phyloP scores from a whole-genome alignment of 2,113 vertebrate genomes.

The Lasiurus cinereus region DNA sequence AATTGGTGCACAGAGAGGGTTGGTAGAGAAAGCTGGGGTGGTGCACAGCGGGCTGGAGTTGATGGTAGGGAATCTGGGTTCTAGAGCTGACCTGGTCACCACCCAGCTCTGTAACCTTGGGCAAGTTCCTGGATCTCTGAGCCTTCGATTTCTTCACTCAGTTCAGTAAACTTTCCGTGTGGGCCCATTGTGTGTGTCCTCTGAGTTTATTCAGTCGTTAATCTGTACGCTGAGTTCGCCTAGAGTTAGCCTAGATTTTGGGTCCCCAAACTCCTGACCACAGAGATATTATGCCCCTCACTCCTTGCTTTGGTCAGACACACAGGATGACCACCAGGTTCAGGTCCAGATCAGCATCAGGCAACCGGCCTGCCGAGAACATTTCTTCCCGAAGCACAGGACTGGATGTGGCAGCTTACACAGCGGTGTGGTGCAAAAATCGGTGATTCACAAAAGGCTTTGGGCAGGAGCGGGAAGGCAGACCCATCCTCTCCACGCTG shows the following conservation, averaged over 20 bases:
- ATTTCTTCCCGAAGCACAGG: background rate
- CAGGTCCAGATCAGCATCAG: background rate
- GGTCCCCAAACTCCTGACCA: background rate
- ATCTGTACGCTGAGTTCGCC: background rate
- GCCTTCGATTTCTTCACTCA: background rate
- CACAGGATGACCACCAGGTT: background rate
- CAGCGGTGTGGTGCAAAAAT: accelerated
- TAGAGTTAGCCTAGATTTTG: too few relatives aligned
- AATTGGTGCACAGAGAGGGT: background rate
- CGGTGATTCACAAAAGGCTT: background rate
- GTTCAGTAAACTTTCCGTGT: background rate
- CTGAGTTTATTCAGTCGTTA: background rate
- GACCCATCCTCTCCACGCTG: background rate
- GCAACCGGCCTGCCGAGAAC: background rate
- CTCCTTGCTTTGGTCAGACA: background rate
- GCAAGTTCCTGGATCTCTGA: background rate
- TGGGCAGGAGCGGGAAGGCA: background rate
- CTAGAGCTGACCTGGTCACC: too few relatives aligned
- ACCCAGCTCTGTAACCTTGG: background rate
- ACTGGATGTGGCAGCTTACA: accelerated
- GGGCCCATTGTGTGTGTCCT: background rate
- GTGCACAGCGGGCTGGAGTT: background rate
- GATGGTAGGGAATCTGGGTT: background rate
- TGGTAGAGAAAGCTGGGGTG: accelerated
- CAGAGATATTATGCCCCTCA: background rate